Evolutionary conservation across 1,140 invertebrate genomes (phyloP).

Genomic region (Listronotus bonariensis): DNA sequence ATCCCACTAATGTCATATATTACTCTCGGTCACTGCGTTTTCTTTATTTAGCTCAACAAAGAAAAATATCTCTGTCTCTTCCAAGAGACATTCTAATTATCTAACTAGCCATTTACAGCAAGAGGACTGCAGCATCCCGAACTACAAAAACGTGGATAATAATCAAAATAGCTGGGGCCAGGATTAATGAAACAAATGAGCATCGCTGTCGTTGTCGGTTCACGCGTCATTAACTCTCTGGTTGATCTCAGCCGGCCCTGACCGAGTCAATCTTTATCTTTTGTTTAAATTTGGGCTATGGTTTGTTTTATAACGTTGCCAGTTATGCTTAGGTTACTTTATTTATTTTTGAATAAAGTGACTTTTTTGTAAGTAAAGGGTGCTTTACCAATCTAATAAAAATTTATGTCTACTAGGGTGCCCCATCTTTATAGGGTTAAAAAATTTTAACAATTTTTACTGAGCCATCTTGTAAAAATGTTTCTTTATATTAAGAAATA

Average conservation of each 20-base stretch:
- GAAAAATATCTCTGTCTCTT: slow-evolving; percentile 24
- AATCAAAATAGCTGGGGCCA: slow-evolving; percentile 15
- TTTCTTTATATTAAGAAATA: no score
- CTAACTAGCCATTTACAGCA: slow-evolving; percentile 18
- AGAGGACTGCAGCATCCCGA: slow-evolving; percentile 1
- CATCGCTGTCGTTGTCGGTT: slow-evolving; percentile 9
- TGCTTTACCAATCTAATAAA: no score
- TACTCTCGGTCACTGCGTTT: slow-evolving; percentile 22
- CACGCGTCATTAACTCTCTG: slow-evolving; percentile 19
- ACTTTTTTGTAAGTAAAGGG: no score
- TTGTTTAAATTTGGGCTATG: no score
- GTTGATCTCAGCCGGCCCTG: neutral
- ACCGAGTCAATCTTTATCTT: neutral
- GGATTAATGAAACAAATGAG: slow-evolving; percentile 27
- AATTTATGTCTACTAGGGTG: no score
- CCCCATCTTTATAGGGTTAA: no score
- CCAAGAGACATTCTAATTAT: slow-evolving; percentile 20
- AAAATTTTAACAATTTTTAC: no score
- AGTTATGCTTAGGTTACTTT: no score
- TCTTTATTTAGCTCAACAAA: slow-evolving; percentile 18
- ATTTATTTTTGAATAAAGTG: no score
- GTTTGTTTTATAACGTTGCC: no score
- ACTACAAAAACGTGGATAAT: slow-evolving; percentile 23
- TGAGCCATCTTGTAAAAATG: no score
- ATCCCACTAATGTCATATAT: slow-evolving; percentile 21